These are phyloP conservation scores for Ormyrus rosae DNA, from an alignment of 2,888 invertebrate species.

Conservation along the genomic window DNA sequence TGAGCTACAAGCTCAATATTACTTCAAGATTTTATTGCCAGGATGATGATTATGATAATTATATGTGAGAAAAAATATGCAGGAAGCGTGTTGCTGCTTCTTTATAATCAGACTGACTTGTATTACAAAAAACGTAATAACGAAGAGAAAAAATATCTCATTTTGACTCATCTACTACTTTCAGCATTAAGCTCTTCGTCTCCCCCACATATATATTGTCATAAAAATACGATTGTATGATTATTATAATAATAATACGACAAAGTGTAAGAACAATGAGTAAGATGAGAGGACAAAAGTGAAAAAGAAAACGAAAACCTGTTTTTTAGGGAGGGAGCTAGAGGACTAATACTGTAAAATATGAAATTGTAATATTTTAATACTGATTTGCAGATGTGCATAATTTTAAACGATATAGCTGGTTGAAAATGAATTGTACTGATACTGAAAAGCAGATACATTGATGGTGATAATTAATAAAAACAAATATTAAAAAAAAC, in stretches of 20 bases:
- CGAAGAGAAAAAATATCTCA: constrained; percentile 46
- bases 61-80: constrained; percentile 62
- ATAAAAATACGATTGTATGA: constrained; percentile 62
- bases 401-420: constrained; percentile 73
- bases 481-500: constrained; percentile 73
- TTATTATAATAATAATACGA: constrained; percentile 59
- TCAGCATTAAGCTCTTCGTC: constrained; percentile 62
- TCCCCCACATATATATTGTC: constrained; percentile 62
- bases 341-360: constrained; percentile 72
- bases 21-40: constrained; percentile 58
- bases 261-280: constrained; percentile 57
- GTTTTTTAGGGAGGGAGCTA: constrained; percentile 59
- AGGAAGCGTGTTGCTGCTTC: constrained; percentile 61
- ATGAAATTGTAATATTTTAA: constrained; percentile 77
- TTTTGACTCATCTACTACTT: constrained; percentile 51
- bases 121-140: constrained; percentile 52
- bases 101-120: constrained; percentile 64
- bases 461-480: constrained; percentile 66
- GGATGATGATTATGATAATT: constrained; percentile 60
- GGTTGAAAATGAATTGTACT: constrained; percentile 72
- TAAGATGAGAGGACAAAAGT: constrained; percentile 44
- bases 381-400: constrained; percentile 77
- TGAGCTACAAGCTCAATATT: constrained; percentile 53
- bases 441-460: constrained; percentile 63
- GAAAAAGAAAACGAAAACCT: constrained; percentile 53